A percentile compares a stretch with the other conserved stretches of the same genome.
Evolutionary conservation across 2,888 invertebrate species (phyloP).

Genomic region (Ceriagrion tenellum): DNA sequence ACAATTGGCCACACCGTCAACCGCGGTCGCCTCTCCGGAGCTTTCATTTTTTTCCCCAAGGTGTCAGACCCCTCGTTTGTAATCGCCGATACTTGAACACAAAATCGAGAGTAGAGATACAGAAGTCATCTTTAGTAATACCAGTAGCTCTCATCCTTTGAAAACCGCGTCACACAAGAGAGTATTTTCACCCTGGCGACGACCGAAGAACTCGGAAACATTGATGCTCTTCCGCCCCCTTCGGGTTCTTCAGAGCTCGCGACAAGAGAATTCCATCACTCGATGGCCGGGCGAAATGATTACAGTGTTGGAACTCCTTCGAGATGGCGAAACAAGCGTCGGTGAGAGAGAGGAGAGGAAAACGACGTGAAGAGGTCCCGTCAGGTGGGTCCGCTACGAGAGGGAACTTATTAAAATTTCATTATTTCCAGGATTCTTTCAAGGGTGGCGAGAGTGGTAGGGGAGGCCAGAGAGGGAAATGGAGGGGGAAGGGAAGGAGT

Average conservation of each 20-base stretch:
- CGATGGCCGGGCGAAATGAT: background rate
- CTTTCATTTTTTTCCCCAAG: too few species aligned
- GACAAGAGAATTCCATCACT: background rate
- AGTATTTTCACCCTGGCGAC: too few species aligned
- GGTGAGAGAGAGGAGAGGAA: background rate
- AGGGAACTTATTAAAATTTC: slow-evolving; percentile 3
- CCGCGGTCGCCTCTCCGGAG: too few species aligned
- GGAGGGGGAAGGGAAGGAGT: background rate
- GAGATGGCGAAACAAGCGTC: background rate
- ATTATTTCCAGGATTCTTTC: background rate
- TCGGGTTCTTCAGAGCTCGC: background rate
- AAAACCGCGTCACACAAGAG: too few species aligned
- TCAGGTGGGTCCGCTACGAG: background rate
- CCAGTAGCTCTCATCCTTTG: too few species aligned
- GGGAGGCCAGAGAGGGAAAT: background rate
- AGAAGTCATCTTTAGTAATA: too few species aligned
- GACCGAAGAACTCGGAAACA: background rate
- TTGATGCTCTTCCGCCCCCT: background rate
- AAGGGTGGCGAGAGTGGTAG: background rate
- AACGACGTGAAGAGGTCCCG: background rate
- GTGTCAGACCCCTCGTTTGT: too few species aligned
- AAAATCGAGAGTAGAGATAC: too few species aligned
- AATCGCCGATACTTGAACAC: too few species aligned
- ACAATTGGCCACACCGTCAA: too few species aligned
- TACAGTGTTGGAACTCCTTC: background rate